A percentile compares a stretch with the other conserved stretches of the same genome.
phyloP scores from a whole-genome alignment of 2,797 vertebrate genomes.

The Rhadinocentrus ornatus region DNA sequence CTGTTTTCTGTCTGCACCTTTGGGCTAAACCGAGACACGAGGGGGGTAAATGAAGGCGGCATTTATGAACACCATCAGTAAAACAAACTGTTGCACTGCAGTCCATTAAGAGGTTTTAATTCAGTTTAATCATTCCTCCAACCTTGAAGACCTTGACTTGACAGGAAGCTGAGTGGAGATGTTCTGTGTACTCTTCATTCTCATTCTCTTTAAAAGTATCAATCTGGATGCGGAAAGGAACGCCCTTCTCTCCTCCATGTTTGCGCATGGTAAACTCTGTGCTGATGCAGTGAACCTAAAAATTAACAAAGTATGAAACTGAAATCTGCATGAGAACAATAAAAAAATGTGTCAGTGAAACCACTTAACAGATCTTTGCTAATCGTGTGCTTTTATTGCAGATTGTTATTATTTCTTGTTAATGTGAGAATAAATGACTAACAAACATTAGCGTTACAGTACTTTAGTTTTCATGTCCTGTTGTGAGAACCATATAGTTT shows the following conservation, averaged over 20 bases:
- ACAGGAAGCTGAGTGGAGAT: slow-evolving; percentile 97
- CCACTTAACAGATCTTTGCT: background rate
- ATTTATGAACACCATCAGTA: background rate
- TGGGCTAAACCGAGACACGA: slow-evolving; percentile 77
- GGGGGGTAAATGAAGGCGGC: slow-evolving; percentile 2
- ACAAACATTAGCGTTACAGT: background rate
- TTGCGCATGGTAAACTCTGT: slow-evolving; percentile 98
- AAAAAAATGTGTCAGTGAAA: slow-evolving; percentile 4
- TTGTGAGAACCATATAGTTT: background rate
- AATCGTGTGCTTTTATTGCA: slow-evolving; percentile 13
- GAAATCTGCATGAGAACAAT: background rate
- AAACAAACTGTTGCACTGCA: background rate
- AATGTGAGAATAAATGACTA: background rate
- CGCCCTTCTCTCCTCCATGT: slow-evolving; percentile 95
- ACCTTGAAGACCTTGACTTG: slow-evolving; percentile 99
- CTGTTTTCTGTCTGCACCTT: slow-evolving; percentile 89
- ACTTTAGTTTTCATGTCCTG: background rate
- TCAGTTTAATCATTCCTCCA: slow-evolving; percentile 27
- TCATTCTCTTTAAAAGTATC: slow-evolving; percentile 96
- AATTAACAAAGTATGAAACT: slow-evolving; percentile 7
- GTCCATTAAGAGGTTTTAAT: background rate
- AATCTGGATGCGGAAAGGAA: slow-evolving; percentile 95
- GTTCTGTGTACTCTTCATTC: slow-evolving; percentile 91
- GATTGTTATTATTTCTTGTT: slow-evolving; percentile 1
- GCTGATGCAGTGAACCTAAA: slow-evolving; percentile 96